These are phyloP conservation scores for Heteractis magnifica DNA, from an alignment of 92 coral and sea anemone species.

Conservation along the genomic window DNA sequence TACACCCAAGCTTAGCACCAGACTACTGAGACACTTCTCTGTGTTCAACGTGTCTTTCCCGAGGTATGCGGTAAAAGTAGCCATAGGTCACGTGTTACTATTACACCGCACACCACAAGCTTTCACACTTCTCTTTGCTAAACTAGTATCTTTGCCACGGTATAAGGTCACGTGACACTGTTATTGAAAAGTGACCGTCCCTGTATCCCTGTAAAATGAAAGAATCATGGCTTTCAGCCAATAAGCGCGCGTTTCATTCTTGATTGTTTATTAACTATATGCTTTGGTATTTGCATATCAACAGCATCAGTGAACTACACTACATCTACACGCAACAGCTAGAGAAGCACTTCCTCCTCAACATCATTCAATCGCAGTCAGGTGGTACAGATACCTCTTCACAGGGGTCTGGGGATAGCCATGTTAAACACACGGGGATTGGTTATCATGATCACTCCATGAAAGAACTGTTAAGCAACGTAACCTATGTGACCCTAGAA, in stretches of 20 bases:
- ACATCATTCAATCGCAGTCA: slow-evolving; percentile 67
- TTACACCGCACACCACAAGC: too few species aligned
- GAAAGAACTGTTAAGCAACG: slow-evolving; percentile 70
- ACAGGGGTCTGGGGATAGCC: slow-evolving; percentile 67
- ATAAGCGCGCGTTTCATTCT: too few species aligned
- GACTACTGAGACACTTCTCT: slow-evolving; percentile 93
- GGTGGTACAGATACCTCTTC: slow-evolving; percentile 65
- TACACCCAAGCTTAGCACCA: slow-evolving; percentile 74
- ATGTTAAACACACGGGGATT: slow-evolving; percentile 51
- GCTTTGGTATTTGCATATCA: not conserved
- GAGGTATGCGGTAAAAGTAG: slow-evolving; percentile 49
- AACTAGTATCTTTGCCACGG: not conserved
- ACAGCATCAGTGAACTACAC: slow-evolving; percentile 83
- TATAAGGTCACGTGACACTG: not conserved
- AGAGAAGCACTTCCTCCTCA: slow-evolving; percentile 82
- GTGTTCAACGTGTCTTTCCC: slow-evolving; percentile 90
- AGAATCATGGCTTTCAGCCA: too few species aligned
- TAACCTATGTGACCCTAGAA: slow-evolving; percentile 79
- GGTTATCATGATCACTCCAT: slow-evolving; percentile 76
- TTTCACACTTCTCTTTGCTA: too few species aligned
- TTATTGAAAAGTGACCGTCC: too few species aligned
- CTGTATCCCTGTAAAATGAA: too few species aligned
- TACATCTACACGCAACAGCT: slow-evolving; percentile 87
- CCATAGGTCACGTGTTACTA: not conserved
- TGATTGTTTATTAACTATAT: too few species aligned